phyloP scores from a whole-genome alignment of 2,797 vertebrate genomes.

The Pseudochaenichthys georgianus region DNA sequence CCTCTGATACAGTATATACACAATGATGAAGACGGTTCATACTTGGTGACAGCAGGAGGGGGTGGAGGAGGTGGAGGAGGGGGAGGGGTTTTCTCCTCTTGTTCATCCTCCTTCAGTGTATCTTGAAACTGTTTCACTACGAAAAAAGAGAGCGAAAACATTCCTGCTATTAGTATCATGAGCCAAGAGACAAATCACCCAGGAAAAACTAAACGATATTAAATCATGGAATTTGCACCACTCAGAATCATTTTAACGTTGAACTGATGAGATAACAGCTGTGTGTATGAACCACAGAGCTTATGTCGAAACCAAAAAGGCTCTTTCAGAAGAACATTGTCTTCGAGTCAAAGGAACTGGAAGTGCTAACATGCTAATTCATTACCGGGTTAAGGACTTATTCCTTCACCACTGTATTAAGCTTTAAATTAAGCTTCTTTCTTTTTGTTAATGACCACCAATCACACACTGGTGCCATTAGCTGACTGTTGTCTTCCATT shows the following conservation, averaged over 20 bases:
- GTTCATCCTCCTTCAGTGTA: slow-evolving; percentile 35
- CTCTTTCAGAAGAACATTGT: too few species aligned
- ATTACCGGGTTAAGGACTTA: too few species aligned
- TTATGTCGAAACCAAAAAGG: too few species aligned
- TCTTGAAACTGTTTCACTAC: slow-evolving; percentile 73
- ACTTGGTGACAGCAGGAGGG: slow-evolving; percentile 59
- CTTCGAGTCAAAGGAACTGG: too few species aligned
- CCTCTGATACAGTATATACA: slow-evolving; percentile 5
- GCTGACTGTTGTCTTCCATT: not conserved
- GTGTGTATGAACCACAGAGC: too few species aligned
- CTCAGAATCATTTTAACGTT: too few species aligned
- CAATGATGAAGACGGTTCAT: slow-evolving; percentile 10
- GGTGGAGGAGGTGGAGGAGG: slow-evolving; percentile 72
- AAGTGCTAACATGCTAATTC: too few species aligned
- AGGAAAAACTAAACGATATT: not conserved
- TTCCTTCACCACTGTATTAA: not conserved
- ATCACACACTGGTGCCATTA: not conserved
- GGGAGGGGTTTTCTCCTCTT: slow-evolving; percentile 26
- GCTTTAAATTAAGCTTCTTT: not conserved
- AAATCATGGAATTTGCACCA: not conserved
- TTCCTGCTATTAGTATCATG: too few species aligned
- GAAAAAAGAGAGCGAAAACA: not conserved
- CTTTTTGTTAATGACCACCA: not conserved
- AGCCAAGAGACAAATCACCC: not conserved
- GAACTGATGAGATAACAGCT: not conserved